These are phyloP conservation scores for Sinella curviseta DNA, from an alignment of 1,140 invertebrate species.

Conservation along the genomic window DNA sequence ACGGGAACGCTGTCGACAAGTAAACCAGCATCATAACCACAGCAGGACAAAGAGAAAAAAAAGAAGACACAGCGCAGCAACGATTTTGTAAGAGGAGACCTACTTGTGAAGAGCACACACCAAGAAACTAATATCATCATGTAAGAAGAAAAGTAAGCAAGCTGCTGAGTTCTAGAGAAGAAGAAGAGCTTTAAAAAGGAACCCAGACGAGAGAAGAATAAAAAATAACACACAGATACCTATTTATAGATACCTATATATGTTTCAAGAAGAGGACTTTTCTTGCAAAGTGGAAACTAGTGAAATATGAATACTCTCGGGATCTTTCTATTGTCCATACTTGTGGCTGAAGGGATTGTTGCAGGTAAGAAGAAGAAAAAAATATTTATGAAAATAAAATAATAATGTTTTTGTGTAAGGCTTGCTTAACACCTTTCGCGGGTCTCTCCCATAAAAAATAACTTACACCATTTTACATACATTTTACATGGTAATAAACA, in stretches of 20 bases:
- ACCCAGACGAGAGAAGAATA: background rate
- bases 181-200: background rate
- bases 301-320: constrained; percentile 49
- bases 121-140: background rate
- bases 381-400: background rate
- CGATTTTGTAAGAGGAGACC: too few species aligned
- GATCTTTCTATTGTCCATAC: constrained; percentile 46
- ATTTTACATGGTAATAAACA: too few species aligned
- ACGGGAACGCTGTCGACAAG: too few species aligned
- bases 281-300: constrained; percentile 31
- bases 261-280: constrained; percentile 19
- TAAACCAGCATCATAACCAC: background rate
- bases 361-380: constrained; percentile 40
- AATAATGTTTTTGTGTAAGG: too few species aligned
- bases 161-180: too few species aligned
- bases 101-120: background rate
- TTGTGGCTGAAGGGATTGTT: constrained; percentile 47
- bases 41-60: background rate
- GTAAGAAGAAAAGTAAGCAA: background rate
- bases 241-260: background rate
- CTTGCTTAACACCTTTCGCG: background rate
- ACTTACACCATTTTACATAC: too few species aligned
- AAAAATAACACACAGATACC: background rate
- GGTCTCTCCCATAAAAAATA: too few species aligned
- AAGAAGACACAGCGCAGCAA: background rate